Base-by-base conservation (phyloP, 2,888 invertebrate species). In the Cheilosia vulpina region DNA sequence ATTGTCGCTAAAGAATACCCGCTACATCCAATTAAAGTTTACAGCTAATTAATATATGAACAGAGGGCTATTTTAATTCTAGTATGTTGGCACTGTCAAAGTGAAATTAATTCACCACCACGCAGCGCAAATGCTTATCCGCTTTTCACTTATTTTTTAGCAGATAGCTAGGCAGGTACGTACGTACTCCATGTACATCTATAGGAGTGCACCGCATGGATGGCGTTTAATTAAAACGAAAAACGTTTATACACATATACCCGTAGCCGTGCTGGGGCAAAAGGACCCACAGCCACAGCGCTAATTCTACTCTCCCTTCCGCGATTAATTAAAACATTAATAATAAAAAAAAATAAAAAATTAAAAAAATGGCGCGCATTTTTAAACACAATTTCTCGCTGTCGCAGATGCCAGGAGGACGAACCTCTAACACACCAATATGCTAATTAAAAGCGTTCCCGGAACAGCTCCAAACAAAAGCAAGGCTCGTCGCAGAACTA, bases 291-390 rank as follows among this genome's bases (percentile, higher is more conserved):
- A 27, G 15, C 13, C 60, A 17, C n/a, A 62, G 41, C 31, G 60
- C 27, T 41, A 34, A n/a, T 50, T 71, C 27, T 60, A 55, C 34
- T 45, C 52, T 60, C 50, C 58, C 52, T 52, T 65, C 45, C 69
- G 47, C 71, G 53, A 76, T 69, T 81, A 81, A 81, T 81, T 81
- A 81, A 76, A 81, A 81, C 76, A 76, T 76, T 69, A 57, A 57
- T 24, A 75, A 55, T 60, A 75, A 68, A 75, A 31, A 27, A 47
- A 55, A 19, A 38, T 17, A 58, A 15, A 27, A 52, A n/a, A n/a
- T n/a, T n/a, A n/a, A n/a, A n/a, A n/a, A n/a, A n/a, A n/a, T n/a
- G n/a, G n/a, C n/a, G 24, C 60, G 52, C 68, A 50, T 41, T 75
- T 76, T 75, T 63, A 75, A 81, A 76, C 55, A 76, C 50, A 58